A percentile compares a stretch with the other conserved stretches of the same genome.
Conservation (phyloP, 2,888 invertebrate species). For the Cryptops parisi region DNA sequence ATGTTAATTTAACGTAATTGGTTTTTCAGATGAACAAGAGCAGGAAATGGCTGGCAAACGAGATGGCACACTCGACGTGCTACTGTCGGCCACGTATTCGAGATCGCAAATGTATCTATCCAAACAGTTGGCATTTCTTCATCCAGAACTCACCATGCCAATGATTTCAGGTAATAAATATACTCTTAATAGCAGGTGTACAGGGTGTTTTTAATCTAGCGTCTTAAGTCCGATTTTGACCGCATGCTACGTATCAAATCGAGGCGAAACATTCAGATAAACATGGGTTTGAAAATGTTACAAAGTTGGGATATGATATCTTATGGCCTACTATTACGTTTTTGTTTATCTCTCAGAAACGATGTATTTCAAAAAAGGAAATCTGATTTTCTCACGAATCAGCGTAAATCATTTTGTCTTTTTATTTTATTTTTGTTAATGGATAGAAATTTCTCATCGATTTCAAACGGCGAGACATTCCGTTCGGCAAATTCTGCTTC, state of each 20-base stretch:
- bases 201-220: too few relatives aligned
- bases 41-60: neutral
- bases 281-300: too few relatives aligned
- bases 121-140: constrained; percentile 78
- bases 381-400: too few relatives aligned
- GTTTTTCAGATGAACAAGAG: constrained; percentile 6
- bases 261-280: too few relatives aligned
- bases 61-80: constrained; percentile 13
- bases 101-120: constrained; percentile 86
- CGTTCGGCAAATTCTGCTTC: constrained; percentile 75
- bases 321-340: too few relatives aligned
- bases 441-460: constrained; percentile 84
- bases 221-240: too few relatives aligned
- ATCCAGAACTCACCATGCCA: constrained; percentile 97
- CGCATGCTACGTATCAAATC: too few relatives aligned
- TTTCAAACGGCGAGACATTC: constrained; percentile 91
- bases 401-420: neutral
- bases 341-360: too few relatives aligned
- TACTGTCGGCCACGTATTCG: constrained; percentile 52
- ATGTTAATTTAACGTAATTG: neutral
- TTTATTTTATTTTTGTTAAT: constrained; percentile 16
- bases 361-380: too few relatives aligned
- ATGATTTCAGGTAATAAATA: constrained; percentile 99
- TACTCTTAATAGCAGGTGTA: too few relatives aligned
- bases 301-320: too few relatives aligned